Base-by-base conservation (phyloP, 2,888 invertebrate genomes). In the Yponomeuta cagnagella region DNA sequence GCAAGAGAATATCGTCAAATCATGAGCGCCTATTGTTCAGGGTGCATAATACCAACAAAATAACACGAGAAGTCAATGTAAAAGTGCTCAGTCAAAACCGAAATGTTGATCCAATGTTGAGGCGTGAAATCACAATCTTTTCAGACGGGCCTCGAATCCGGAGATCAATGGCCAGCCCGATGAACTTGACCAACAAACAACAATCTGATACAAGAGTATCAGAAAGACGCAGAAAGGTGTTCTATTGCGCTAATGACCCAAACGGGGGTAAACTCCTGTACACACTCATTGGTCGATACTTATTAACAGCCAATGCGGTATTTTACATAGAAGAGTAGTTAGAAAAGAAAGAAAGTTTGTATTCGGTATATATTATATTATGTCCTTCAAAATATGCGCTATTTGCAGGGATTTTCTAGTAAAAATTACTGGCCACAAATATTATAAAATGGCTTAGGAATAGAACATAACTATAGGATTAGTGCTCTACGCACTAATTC, bases 111-210 rank as follows among this genome's bases (percentile, higher is more conserved):
- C 76, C 78, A 76, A 76, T 70, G 74, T 74, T 71, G 73, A 77
- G 76, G 74, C 77, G 78, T 78, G 78, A 83, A 83, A 83, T 84
- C 78, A 76, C 77, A 75, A 76, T 74, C 78, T 77, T 79, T 84
- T 81, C 79, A 84, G 81, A 83, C 78, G 78, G 79, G 80, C 83
- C 87, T 88, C 75, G 66, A 68, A 52, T 68, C 8, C 68, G 68
- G 79, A 82, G 84, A 86, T 83, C 83, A 83, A 84, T 81, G 83
- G 80, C 70, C 72, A 84, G 82, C 82, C 79, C 73, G 78, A 82
- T 82, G 84, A 85, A 85, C 85, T 80, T 84, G 80, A 77, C 80
- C 79, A 84, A 63, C 88, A 87, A 87, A 87, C 31, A 65, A 65
- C 33, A 65, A 58, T 15, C 15, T 58, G 52, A 58, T 15, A 58